These are phyloP conservation scores for Aspidiotus destructor DNA, from an alignment of 2,888 invertebrate species.

Conservation along the genomic window DNA sequence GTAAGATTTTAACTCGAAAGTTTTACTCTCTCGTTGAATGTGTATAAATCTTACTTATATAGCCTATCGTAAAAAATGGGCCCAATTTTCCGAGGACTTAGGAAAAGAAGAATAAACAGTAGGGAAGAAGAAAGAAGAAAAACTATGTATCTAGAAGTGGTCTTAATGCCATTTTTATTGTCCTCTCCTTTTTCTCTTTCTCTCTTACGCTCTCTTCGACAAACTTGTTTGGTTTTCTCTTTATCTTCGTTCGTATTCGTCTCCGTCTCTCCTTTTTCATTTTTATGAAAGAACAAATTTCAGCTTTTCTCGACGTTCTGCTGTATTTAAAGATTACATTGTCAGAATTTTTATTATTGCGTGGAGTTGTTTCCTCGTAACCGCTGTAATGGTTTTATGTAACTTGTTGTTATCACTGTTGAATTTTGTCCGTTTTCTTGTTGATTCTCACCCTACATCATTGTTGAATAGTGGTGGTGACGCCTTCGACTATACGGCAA, in stretches of 20 bases:
- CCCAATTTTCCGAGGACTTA: slow-evolving; percentile 1
- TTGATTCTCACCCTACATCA: slow-evolving; percentile 17
- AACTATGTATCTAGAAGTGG: slow-evolving; percentile 4
- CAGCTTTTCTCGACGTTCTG: neutral
- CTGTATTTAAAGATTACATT: slow-evolving; percentile 27
- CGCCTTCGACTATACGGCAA: neutral
- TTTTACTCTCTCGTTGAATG: slow-evolving; percentile 20
- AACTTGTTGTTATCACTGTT: slow-evolving; percentile 28
- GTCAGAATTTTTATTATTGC: slow-evolving; percentile 26
- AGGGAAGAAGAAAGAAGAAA: slow-evolving; percentile 1
- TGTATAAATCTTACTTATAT: slow-evolving; percentile 28
- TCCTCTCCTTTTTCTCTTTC: neutral
- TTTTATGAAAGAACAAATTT: slow-evolving; percentile 4
- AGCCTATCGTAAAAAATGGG: slow-evolving; percentile 27
- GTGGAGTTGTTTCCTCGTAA: slow-evolving; percentile 13
- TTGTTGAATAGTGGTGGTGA: neutral
- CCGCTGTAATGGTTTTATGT: slow-evolving; percentile 11
- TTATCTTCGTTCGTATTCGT: too few species aligned
- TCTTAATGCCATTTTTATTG: slow-evolving; percentile 4
- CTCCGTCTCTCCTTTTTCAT: neutral
- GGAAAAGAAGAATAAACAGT: neutral
- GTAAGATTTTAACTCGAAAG: slow-evolving; percentile 23
- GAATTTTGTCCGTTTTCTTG: slow-evolving; percentile 31
- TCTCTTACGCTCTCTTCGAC: neutral
- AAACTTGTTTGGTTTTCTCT: too few species aligned